Evolutionary conservation across 2,888 invertebrate genomes (phyloP).

Genomic region (Polydrusus pterygomalis): DNA sequence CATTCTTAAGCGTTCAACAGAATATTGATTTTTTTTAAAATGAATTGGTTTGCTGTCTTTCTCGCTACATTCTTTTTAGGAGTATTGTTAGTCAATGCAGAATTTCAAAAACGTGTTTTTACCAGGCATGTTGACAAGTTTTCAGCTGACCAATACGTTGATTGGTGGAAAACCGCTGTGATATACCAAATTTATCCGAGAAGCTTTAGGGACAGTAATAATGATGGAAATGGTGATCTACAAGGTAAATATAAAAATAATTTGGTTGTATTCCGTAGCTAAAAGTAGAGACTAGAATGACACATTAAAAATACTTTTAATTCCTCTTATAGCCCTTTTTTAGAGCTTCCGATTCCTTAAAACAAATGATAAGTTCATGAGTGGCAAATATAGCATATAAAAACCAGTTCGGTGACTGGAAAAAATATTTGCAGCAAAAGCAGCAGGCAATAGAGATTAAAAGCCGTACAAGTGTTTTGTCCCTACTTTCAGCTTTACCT

Average conservation of each 20-base stretch:
- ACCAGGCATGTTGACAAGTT: neutral
- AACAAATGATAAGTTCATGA: too few species aligned
- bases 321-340: too few species aligned
- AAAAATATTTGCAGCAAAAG: too few species aligned
- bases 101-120: neutral
- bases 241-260: constrained; percentile 74
- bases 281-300: too few species aligned
- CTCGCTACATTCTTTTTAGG: neutral
- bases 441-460: too few species aligned
- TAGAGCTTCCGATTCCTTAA: too few species aligned
- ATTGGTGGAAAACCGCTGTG: constrained; percentile 90
- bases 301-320: too few species aligned
- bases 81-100: neutral
- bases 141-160: constrained; percentile 60
- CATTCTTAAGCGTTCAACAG: too few species aligned
- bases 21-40: neutral
- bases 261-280: neutral
- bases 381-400: too few species aligned
- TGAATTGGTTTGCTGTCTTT: neutral
- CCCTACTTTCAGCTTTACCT: too few species aligned
- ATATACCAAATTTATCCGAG: constrained; percentile 92
- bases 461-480: too few species aligned
- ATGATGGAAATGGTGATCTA: constrained; percentile 90
- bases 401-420: too few species aligned
- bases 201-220: constrained; percentile 88